These are phyloP conservation scores for Rhogogaster chlorosoma DNA, from an alignment of 2,888 invertebrate genomes.

Conservation along the genomic window DNA sequence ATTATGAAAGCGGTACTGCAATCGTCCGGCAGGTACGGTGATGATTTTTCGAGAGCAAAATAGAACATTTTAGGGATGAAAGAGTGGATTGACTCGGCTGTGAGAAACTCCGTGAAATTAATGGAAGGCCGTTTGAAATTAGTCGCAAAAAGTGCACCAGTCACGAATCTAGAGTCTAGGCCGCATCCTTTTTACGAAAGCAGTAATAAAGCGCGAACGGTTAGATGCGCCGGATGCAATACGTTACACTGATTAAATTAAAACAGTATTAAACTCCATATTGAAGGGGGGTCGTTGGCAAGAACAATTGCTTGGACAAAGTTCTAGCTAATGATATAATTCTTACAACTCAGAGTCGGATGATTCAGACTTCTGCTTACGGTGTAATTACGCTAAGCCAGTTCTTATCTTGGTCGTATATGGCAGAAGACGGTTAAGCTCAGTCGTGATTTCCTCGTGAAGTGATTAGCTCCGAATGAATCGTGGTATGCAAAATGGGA, in stretches of 20 bases:
- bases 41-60: background rate
- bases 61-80: no score
- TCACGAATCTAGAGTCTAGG: slow-evolving; percentile 9
- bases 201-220: background rate
- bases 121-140: background rate
- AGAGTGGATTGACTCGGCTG: no score
- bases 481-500: background rate
- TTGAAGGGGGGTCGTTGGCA: background rate
- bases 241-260: slow-evolving; percentile 23
- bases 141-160: background rate
- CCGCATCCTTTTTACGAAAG: slow-evolving; percentile 28
- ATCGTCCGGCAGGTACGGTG: slow-evolving; percentile 66
- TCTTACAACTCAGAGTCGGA: background rate
- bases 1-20: slow-evolving; percentile 65
- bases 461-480: background rate
- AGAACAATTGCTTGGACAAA: slow-evolving; percentile 8
- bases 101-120: background rate
- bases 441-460: background rate
- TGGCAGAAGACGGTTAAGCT: background rate
- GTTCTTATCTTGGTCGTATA: background rate
- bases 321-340: background rate
- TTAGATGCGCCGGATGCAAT: slow-evolving; percentile 32
- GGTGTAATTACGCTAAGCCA: background rate
- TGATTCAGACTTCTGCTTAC: slow-evolving; percentile 6
- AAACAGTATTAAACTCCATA: slow-evolving; percentile 18